phyloP scores from a whole-genome alignment of 2,113 vertebrate genomes.

The Ovibos moschatus region DNA sequence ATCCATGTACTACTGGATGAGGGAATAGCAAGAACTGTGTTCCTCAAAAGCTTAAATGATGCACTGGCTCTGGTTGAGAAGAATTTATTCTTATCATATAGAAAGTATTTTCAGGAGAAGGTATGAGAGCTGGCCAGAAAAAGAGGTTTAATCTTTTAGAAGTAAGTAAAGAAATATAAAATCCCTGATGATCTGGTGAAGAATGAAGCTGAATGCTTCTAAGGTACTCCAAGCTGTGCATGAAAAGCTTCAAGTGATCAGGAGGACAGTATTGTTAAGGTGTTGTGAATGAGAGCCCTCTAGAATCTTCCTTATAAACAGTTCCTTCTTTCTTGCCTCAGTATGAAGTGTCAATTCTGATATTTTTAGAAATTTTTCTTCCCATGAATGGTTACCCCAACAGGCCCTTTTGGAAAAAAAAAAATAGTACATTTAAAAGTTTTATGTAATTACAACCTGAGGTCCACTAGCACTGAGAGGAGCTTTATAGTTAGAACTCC shows the following conservation, averaged over 20 bases:
- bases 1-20: neutral
- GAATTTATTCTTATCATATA: neutral
- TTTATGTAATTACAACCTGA: conserved; percentile 68
- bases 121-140: neutral
- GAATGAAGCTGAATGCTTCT: conserved; percentile 15
- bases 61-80: neutral
- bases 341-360: conserved; percentile 6
- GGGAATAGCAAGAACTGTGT: accelerated
- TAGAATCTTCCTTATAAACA: conserved; percentile 61
- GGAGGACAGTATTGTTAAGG: neutral
- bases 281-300: conserved; percentile 33
- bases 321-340: conserved; percentile 34
- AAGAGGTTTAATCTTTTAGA: neutral
- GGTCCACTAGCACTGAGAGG: conserved; percentile 45
- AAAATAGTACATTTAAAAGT: conserved; percentile 67
- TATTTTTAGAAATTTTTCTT: conserved; percentile 64
- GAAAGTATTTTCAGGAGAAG: neutral
- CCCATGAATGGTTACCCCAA: conserved; percentile 16
- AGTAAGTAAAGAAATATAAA: neutral
- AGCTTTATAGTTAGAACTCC: conserved; percentile 63
- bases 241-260: neutral
- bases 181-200: neutral
- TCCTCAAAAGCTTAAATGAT: accelerated
- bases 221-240: neutral
- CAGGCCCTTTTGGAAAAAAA: conserved; percentile 6